Conservation (phyloP, 2,888 invertebrate genomes). For the Troglohyphantes excavatus region DNA sequence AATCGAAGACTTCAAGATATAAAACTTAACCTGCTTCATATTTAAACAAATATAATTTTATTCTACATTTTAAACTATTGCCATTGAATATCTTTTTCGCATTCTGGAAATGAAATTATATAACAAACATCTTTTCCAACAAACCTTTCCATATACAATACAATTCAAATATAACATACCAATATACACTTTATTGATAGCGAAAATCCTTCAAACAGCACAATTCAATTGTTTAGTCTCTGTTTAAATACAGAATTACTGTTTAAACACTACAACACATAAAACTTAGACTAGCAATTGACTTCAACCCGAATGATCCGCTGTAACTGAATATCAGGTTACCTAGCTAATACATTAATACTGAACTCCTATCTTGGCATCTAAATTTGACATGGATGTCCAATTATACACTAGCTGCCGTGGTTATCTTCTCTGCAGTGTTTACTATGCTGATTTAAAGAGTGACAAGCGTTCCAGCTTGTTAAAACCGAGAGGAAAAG, state of each 20-base stretch:
- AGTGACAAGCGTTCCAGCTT: no score
- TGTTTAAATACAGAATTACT: background rate
- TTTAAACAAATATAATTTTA: no score
- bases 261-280: background rate
- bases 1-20: no score
- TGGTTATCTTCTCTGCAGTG: background rate
- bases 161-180: background rate
- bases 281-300: background rate
- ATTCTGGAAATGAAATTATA: no score
- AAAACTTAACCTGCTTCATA: no score
- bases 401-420: background rate
- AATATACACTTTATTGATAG: no score
- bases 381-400: constrained; percentile 9
- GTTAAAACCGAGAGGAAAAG: no score
- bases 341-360: background rate
- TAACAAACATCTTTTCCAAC: no score
- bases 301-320: background rate
- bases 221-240: background rate
- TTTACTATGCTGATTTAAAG: background rate
- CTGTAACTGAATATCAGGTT: background rate
- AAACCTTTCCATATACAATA: no score
- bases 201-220: background rate
- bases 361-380: background rate
- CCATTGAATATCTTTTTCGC: no score
- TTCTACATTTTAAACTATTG: no score